Conservation (phyloP, 2,797 vertebrate genomes). For the Hapalemur alaotrensis region DNA sequence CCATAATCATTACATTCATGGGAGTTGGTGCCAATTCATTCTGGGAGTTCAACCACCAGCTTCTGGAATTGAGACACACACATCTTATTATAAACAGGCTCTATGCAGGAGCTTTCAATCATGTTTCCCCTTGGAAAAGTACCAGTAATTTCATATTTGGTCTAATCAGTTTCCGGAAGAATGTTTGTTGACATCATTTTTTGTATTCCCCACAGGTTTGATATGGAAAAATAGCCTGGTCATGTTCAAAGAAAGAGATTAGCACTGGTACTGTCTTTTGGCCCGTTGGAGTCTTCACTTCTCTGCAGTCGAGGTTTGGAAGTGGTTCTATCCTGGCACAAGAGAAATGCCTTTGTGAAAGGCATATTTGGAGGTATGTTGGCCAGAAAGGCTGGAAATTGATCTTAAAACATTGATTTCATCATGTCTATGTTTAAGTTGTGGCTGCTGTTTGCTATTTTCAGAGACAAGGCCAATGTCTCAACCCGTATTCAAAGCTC, state of each 20-base stretch:
- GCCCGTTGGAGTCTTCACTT: too few relatives aligned
- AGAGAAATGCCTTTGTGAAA: background rate
- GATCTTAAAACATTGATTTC: background rate
- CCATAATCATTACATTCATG: constrained; percentile 69
- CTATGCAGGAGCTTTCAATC: background rate
- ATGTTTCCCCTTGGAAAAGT: constrained; percentile 11
- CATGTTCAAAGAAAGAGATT: background rate
- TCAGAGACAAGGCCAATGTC: background rate
- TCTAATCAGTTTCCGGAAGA: background rate
- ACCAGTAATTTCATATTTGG: constrained; percentile 37
- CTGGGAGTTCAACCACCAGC: constrained; percentile 38
- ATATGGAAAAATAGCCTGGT: background rate
- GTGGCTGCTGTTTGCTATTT: background rate
- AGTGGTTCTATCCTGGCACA: background rate
- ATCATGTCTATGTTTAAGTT: background rate
- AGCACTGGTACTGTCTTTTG: background rate
- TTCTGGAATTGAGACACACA: constrained; percentile 55
- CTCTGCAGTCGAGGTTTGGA: background rate
- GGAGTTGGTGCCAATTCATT: constrained; percentile 52
- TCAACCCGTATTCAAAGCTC: background rate
- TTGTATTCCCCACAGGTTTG: background rate
- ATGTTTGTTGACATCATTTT: constrained; percentile 1
- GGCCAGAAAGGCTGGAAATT: background rate
- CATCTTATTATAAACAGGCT: constrained; percentile 42
- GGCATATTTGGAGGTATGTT: background rate